These are phyloP conservation scores for Brenthis daphne DNA, from an alignment of 2,888 invertebrate genomes.

Conservation along the genomic window DNA sequence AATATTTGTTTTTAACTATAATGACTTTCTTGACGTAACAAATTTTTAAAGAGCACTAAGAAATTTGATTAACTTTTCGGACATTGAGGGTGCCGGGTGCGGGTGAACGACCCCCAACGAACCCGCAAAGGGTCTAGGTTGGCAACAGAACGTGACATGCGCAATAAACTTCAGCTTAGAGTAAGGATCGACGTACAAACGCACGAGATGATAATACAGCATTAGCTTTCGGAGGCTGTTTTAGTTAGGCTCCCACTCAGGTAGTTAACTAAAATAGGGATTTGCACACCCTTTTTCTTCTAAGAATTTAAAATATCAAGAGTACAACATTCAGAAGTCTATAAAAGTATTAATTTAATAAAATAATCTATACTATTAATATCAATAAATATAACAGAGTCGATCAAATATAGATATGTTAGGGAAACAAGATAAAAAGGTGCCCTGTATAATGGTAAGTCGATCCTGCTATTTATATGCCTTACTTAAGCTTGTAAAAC, in stretches of 20 bases:
- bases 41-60: not conserved
- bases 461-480: constrained; percentile 11
- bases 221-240: constrained; percentile 4
- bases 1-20: not conserved
- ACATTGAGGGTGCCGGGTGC: constrained; percentile 19
- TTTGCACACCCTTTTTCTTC: not conserved
- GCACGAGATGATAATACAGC: constrained; percentile 8
- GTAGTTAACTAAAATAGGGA: not conserved
- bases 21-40: too few relatives aligned
- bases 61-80: constrained; percentile 7
- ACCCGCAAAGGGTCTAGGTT: constrained; percentile 42
- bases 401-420: constrained; percentile 5
- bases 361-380: too few relatives aligned
- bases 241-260: not conserved
- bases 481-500: constrained; percentile 8
- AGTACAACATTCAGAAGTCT: too few relatives aligned
- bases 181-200: constrained; percentile 26
- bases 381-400: too few relatives aligned
- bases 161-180: constrained; percentile 53
- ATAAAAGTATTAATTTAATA: too few relatives aligned
- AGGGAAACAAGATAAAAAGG: constrained; percentile 18
- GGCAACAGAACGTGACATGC: constrained; percentile 61
- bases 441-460: constrained; percentile 16
- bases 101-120: constrained; percentile 39
- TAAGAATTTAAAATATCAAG: not conserved